Evolutionary conservation across 2,113 vertebrate genomes (phyloP).

Genomic region (Odontesthes bonariensis): DNA sequence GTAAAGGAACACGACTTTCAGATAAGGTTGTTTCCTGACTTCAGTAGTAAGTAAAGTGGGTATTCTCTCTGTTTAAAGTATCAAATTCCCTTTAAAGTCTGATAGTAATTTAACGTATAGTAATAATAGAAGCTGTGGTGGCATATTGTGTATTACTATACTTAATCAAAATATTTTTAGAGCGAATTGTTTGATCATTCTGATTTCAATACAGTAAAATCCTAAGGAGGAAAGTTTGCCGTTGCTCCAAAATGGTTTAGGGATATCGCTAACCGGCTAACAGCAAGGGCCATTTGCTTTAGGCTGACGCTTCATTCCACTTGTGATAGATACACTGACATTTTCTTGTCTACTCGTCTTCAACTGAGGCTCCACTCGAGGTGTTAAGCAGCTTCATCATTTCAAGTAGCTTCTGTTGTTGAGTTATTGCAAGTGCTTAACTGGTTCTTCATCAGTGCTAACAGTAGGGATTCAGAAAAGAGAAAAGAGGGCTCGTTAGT

Average conservation of each 20-base stretch:
- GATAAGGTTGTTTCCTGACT: slow-evolving; percentile 28
- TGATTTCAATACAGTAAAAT: slow-evolving; percentile 17
- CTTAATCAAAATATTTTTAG: background rate
- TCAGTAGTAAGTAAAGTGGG: background rate
- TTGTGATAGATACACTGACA: slow-evolving; percentile 11
- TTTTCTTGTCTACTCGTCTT: slow-evolving; percentile 1
- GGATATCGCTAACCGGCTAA: background rate
- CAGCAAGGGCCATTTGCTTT: slow-evolving; percentile 7
- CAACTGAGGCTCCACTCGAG: slow-evolving; percentile 4
- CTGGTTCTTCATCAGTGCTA: slow-evolving; percentile 4
- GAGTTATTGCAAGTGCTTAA: slow-evolving; percentile 5
- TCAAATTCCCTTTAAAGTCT: slow-evolving; percentile 41
- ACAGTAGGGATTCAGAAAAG: slow-evolving; percentile 16
- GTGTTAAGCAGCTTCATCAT: slow-evolving; percentile 27
- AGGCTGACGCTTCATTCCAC: background rate
- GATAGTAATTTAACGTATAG: slow-evolving; percentile 47
- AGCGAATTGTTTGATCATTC: background rate
- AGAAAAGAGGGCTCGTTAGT: background rate
- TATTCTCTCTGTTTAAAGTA: slow-evolving; percentile 33
- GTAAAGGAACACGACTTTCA: slow-evolving; percentile 6
- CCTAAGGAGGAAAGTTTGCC: background rate
- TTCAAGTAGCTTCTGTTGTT: slow-evolving; percentile 20
- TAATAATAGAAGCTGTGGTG: slow-evolving; percentile 51
- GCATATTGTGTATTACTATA: slow-evolving; percentile 38
- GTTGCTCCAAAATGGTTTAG: no score